These are phyloP conservation scores for Megathymus violae DNA, from an alignment of 1,140 invertebrate genomes.

Conservation along the genomic window DNA sequence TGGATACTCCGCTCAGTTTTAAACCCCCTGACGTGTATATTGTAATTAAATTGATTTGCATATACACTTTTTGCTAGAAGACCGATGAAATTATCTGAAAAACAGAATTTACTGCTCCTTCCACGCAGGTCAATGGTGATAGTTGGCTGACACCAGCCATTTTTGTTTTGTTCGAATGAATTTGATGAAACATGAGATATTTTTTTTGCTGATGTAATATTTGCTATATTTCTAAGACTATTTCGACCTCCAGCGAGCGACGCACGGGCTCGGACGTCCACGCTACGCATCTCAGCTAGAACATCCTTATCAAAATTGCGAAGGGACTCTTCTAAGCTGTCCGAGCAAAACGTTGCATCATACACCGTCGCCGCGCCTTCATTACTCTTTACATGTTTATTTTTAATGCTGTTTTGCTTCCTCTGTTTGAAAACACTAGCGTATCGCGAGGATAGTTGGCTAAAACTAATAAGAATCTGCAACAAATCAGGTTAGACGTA, in stretches of 20 bases:
- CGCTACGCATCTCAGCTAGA: conserved; percentile 65
- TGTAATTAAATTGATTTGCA: conserved; percentile 72
- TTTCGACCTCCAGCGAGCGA: conserved; percentile 43
- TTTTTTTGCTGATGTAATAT: conserved; percentile 54
- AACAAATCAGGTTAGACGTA: conserved; percentile 71
- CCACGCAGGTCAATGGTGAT: conserved; percentile 55
- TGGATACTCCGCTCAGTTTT: conserved; percentile 90
- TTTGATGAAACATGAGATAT: conserved; percentile 72
- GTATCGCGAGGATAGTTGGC: conserved; percentile 76
- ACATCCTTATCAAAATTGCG: conserved; percentile 77
- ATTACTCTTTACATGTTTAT: conserved; percentile 65
- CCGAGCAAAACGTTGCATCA: conserved; percentile 67
- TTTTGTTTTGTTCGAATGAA: conserved; percentile 75
- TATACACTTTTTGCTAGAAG: conserved; percentile 53
- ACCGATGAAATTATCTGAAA: conserved; percentile 70
- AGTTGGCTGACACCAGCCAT: conserved; percentile 62
- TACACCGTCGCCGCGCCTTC: conserved; percentile 48
- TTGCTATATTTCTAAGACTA: conserved; percentile 38
- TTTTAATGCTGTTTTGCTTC: conserved; percentile 67
- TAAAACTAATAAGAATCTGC: conserved; percentile 81
- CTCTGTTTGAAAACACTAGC: conserved; percentile 75
- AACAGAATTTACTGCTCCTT: conserved; percentile 54
- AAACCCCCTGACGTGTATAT: conserved; percentile 86
- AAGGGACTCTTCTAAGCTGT: conserved; percentile 70
- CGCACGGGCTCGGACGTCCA: conserved; percentile 59